These are phyloP conservation scores for Exaiptasia diaphana DNA, from an alignment of 64 coral and sea anemone genomes.

Conservation along the genomic window DNA sequence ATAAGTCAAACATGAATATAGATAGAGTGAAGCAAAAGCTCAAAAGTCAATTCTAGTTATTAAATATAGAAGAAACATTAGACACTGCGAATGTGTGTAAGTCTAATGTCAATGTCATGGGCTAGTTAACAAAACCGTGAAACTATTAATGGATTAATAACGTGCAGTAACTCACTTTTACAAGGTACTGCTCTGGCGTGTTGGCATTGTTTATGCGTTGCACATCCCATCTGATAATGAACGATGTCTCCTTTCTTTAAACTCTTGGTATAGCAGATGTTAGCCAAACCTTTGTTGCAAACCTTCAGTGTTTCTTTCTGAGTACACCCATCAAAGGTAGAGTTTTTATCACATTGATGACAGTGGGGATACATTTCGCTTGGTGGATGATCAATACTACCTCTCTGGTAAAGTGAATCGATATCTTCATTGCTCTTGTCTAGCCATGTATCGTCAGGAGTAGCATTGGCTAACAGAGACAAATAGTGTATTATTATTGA, in stretches of 20 bases:
- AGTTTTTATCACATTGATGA: conserved; percentile 83
- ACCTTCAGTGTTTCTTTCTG: conserved; percentile 59
- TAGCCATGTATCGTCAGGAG: conserved; percentile 9
- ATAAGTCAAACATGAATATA: too few species aligned
- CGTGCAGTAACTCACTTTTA: conserved; percentile 80
- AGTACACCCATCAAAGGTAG: conserved; percentile 72
- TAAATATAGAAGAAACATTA: too few species aligned
- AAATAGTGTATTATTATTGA: too few species aligned
- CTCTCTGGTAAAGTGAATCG: conserved; percentile 68
- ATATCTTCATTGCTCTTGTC: conserved; percentile 30
- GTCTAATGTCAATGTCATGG: too few species aligned
- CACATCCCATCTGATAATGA: conserved; percentile 96
- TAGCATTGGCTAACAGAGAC: conserved; percentile 4
- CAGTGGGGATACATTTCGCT: conserved; percentile 92
- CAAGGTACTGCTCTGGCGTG: conserved; percentile 79
- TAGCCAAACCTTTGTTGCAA: conserved; percentile 74
- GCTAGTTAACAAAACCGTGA: too few species aligned
- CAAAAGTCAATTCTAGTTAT: too few species aligned
- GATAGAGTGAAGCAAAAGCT: too few species aligned
- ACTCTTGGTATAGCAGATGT: conserved; percentile 97
- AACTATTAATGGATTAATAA: too few species aligned
- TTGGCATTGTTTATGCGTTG: conserved; percentile 70
- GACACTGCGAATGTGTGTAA: too few species aligned
- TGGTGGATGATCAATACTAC: conserved; percentile 76
- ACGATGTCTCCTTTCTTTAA: conserved; percentile 54